Evolutionary conservation across 2,888 invertebrate genomes (phyloP), one percentile per base, ranked within the genome.

Genomic region (Drosophila buzzatii): DNA sequence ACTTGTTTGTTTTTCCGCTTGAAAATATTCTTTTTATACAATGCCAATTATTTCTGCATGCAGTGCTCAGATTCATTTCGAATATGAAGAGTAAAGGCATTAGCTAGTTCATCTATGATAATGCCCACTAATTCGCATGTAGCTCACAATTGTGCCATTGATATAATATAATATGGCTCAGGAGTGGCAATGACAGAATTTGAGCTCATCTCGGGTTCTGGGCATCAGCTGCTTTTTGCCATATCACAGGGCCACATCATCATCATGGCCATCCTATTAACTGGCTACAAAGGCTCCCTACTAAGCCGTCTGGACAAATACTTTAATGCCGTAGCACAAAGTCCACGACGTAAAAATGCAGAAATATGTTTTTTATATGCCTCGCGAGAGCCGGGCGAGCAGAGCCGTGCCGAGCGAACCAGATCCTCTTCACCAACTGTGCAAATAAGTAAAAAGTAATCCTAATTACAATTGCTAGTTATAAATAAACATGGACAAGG

Each of bases 401-500:
- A 8, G 33, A 33, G 33, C 33, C 33, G 33, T 8, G 35, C 35
- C 35, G 35, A 35, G 35, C 10, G 2, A 33, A 62, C 74, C 51
- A 37, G 52, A 61, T 76, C 56, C 76, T 63, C 82, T 67, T 63
- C 61, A 84, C 63, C 87, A 86, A 79, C 85, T 85, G 84, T 70
- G 85, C 89, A 88, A 85, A 90, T 90, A 85, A 83, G 90, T 80
- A 90, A 88, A 82, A 90, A 85, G 84, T 90, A 85, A 85, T 90
- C 85, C 85, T 85, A 85, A 85, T 85, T 85, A 85, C 90, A 90
- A 85, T 85, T 88, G 89, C 76, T 81, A 88, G 86, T 88, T 85
- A 90, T 85, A 85, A 88, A 88, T 85, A 85, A 90, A 84, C 90
- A 85, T 89, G 88, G 82, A 62, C 75, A 83, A 70, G 79, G 66